These are phyloP conservation scores for Campylomormyrus tamandua DNA, from an alignment of 2,113 vertebrate species.

Conservation along the genomic window DNA sequence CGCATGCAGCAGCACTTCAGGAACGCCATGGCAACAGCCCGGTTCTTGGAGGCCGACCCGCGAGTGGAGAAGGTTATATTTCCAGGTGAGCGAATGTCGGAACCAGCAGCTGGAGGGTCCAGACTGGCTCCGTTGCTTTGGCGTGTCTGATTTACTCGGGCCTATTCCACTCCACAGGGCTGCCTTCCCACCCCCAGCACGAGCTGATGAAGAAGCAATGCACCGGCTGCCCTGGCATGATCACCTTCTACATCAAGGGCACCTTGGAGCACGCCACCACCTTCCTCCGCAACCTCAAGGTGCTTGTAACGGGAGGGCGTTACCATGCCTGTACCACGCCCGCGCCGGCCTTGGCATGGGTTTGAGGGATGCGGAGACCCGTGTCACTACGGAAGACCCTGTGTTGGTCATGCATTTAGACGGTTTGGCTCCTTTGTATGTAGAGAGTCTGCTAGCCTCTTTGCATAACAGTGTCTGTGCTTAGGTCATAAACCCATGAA, in stretches of 20 bases:
- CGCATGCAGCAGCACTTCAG: slow-evolving; percentile 86
- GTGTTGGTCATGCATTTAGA: not conserved
- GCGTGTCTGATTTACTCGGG: not conserved
- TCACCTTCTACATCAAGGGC: slow-evolving; percentile 84
- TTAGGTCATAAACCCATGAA: not conserved
- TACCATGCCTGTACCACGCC: not conserved
- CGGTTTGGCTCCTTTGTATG: not conserved
- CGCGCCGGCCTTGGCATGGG: not conserved
- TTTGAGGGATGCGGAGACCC: not conserved
- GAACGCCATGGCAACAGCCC: slow-evolving; percentile 69
- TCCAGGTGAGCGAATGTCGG: slow-evolving; percentile 63
- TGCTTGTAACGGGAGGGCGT: too few relatives aligned
- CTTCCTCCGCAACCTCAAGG: slow-evolving; percentile 82
- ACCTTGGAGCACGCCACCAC: slow-evolving; percentile 57
- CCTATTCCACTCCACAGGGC: slow-evolving; percentile 52
- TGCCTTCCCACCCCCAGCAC: slow-evolving; percentile 81
- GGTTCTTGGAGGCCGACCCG: slow-evolving; percentile 69
- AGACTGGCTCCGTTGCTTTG: not conserved
- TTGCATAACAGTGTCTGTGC: not conserved
- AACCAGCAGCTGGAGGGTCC: not conserved
- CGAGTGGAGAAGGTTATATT: slow-evolving; percentile 77
- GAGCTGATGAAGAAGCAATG: slow-evolving; percentile 74
- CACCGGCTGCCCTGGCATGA: slow-evolving; percentile 78
- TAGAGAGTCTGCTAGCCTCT: not conserved
- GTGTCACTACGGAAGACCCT: not conserved